These are phyloP conservation scores for Mola mola DNA, from an alignment of 2,113 vertebrate species.

Conservation along the genomic window DNA sequence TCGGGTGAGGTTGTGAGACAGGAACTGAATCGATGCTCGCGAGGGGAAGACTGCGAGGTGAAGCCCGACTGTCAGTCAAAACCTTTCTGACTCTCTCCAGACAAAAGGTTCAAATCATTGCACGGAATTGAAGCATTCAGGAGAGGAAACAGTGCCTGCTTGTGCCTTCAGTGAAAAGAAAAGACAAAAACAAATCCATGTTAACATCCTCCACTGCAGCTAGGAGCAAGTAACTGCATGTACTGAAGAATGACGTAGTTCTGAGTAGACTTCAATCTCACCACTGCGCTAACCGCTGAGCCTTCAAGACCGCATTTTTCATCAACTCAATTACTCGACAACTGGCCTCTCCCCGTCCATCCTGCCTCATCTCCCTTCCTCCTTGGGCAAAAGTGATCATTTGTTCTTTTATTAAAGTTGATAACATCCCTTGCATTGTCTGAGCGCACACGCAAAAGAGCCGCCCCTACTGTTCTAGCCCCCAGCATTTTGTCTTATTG, in stretches of 20 bases:
- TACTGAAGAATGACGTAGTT: constrained; percentile 14
- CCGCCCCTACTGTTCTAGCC: constrained; percentile 92
- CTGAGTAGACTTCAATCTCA: constrained; percentile 54
- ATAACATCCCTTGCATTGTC: constrained; percentile 91
- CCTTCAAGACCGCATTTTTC: constrained; percentile 85
- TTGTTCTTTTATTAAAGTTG: constrained; percentile 93
- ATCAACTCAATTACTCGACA: constrained; percentile 87
- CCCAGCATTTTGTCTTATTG: constrained; percentile 92
- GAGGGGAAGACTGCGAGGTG: constrained; percentile 47
- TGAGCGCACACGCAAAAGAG: constrained; percentile 87
- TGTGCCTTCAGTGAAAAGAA: constrained; percentile 39
- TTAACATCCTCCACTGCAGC: constrained; percentile 52
- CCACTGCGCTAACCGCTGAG: constrained; percentile 58
- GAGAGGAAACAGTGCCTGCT: constrained; percentile 42
- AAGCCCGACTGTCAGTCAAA: constrained; percentile 65
- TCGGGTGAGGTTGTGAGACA: constrained; percentile 49
- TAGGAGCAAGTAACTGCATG: constrained; percentile 50
- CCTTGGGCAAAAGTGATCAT: constrained; percentile 85
- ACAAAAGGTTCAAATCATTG: constrained; percentile 54
- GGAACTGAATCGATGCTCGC: constrained; percentile 54
- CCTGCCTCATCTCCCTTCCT: constrained; percentile 48
- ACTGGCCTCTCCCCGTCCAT: constrained; percentile 55
- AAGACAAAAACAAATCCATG: constrained; percentile 51
- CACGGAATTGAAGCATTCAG: constrained; percentile 38
- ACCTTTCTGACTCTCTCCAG: constrained; percentile 37